Percentiles rank a stretch among this genome's conserved stretches.
phyloP scores from a whole-genome alignment of 2,888 invertebrate genomes.

The Heliconius sara region DNA sequence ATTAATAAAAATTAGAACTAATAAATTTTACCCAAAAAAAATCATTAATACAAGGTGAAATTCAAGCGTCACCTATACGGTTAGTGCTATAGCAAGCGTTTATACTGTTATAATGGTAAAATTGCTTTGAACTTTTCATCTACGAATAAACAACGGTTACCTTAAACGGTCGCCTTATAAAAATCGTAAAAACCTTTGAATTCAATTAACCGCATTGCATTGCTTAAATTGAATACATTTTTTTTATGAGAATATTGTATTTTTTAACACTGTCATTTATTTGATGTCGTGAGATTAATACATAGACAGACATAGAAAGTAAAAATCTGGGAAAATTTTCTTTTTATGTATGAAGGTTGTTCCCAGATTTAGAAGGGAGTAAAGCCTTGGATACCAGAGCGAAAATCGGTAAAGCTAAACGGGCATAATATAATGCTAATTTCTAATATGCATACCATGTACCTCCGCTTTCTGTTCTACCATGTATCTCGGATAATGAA shows the following conservation, averaged over 20 bases:
- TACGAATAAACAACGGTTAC: slow-evolving; percentile 1
- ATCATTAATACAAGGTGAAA: background rate
- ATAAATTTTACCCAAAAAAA: too few relatives aligned
- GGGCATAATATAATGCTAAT: background rate
- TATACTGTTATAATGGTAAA: background rate
- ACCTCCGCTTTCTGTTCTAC: too few relatives aligned
- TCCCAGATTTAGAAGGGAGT: background rate
- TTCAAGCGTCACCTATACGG: background rate
- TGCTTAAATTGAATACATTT: background rate
- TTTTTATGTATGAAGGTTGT: too few relatives aligned
- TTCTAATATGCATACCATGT: too few relatives aligned
- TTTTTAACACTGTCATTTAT: background rate
- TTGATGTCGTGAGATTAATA: background rate
- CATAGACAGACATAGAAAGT: too few relatives aligned
- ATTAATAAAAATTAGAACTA: background rate
- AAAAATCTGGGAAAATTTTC: too few relatives aligned
- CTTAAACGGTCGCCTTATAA: slow-evolving; percentile 16
- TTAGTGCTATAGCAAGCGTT: background rate
- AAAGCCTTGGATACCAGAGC: background rate
- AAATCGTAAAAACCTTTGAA: slow-evolving; percentile 5
- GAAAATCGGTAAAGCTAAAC: background rate
- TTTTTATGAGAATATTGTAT: background rate
- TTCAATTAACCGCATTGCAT: slow-evolving; percentile 5
- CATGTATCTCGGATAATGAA: too few relatives aligned
- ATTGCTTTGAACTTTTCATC: slow-evolving; percentile 4